Evolutionary conservation across 2,113 vertebrate species (phyloP), one percentile per base, ranked within the genome.

Genomic region (Mormyrus lacerda): DNA sequence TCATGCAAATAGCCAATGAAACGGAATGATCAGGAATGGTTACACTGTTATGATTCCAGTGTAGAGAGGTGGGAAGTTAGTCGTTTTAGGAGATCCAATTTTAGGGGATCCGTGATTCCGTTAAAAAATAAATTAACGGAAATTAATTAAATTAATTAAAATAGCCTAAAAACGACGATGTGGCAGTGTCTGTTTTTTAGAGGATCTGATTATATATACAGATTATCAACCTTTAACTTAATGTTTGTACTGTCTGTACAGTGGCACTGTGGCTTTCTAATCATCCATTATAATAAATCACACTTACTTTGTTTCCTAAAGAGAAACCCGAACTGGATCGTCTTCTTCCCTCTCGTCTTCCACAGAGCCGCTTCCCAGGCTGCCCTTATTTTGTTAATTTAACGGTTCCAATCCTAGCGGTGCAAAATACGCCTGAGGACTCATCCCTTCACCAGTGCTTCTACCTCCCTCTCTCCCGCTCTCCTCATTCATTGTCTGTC

Each of bases 391-490:
- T 90, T 51, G 10, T 51, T 35, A 44, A 27, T 31, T 8, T 42
- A 24, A 53, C 9, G 9, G 11, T 51, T 50, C 17, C 91, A 88
- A 24, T 88, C 42, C 89, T 42, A 76, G 61, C 61, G 55, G 61
- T 31, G 61, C n/a, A 27, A 65, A 76, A 35, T 82, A 15, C 50
- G 53, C 89, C 45, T 61, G 13, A 2, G 3, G 88, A 47, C 11
- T 89, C 51, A 89, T 91, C 61, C 89, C 83, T 61, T 79, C 27
- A 50, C 90, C 2, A 53, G 31, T 27, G 4, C 87, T 50, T 83
- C 27, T 92, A 44, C 82, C 48, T 35, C 84, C 51, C 85, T 91
- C 27, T 8, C 39, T 45, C 82, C 89, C 5, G 76, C 42, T 31
- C 79, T 65, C 8, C 15, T 65, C 24, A 8, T 3, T n/a, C 8